Conservation (phyloP, 2,113 vertebrate species). For the Bombycilla garrulus region DNA sequence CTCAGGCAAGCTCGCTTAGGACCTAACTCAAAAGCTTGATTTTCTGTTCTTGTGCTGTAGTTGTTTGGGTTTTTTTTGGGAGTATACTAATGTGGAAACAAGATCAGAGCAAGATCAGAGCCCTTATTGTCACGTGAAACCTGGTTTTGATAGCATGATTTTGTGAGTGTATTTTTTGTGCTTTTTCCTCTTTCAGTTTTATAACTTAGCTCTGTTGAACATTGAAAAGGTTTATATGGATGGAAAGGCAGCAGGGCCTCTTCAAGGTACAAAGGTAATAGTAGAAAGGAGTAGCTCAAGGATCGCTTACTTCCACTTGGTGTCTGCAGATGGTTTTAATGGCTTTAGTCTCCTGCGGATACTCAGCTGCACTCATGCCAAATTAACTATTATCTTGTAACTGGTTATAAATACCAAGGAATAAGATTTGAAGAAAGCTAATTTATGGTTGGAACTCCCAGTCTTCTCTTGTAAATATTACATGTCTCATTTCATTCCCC, state of each 20-base stretch:
- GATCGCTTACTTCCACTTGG: not conserved
- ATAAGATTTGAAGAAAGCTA: not conserved
- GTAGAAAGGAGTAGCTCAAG: not conserved
- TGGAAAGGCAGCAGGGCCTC: not conserved
- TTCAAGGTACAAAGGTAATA: not conserved
- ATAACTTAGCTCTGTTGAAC: not conserved
- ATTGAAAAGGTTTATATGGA: not conserved
- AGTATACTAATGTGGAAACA: not conserved
- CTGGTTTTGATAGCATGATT: not conserved
- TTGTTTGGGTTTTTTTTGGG: not conserved
- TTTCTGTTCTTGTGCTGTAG: not conserved
- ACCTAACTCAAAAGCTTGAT: not conserved
- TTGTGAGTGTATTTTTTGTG: not conserved
- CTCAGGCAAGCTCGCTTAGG: not conserved
- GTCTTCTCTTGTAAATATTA: not conserved
- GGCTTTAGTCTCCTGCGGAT: not conserved
- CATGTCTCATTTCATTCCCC: not conserved
- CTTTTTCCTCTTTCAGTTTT: not conserved
- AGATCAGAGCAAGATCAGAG: not conserved
- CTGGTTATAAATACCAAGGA: slow-evolving; percentile 5
- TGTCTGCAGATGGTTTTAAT: slow-evolving; percentile 16
- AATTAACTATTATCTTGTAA: slow-evolving; percentile 1
- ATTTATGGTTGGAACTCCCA: not conserved
- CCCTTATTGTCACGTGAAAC: not conserved
- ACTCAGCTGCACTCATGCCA: not conserved